phyloP scores from a whole-genome alignment of 2,888 invertebrate genomes.

The Pseudococcus viburni region DNA sequence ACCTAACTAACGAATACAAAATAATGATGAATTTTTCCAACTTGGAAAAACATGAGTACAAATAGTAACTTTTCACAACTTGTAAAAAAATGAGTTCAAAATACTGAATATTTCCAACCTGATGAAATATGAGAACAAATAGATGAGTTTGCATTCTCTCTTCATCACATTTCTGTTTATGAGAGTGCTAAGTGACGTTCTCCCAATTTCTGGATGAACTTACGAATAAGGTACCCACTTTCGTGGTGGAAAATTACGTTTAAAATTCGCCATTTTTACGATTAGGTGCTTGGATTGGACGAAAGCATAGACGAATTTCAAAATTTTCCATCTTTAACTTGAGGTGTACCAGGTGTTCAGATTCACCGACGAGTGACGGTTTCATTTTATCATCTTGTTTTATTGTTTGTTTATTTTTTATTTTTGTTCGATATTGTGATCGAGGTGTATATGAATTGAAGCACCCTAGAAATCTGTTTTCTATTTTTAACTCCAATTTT shows the following conservation, averaged over 20 bases:
- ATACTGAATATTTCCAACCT: too few species aligned
- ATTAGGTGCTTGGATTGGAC: not conserved
- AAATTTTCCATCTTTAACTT: not conserved
- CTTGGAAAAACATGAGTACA: too few species aligned
- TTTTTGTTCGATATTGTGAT: constrained; percentile 32
- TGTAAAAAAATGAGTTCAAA: too few species aligned
- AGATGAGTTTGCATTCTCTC: too few species aligned
- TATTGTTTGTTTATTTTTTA: not conserved
- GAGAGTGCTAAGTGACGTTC: too few species aligned
- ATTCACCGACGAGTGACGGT: not conserved
- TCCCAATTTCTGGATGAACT: not conserved
- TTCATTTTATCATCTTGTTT: not conserved
- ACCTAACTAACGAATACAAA: too few species aligned
- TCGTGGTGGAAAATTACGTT: constrained; percentile 21
- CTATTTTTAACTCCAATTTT: not conserved
- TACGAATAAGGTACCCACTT: not conserved
- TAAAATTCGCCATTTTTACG: not conserved
- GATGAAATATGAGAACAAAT: too few species aligned
- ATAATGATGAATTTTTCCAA: too few species aligned
- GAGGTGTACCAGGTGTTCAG: constrained; percentile 16
- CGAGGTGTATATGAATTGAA: not conserved
- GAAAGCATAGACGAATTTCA: not conserved
- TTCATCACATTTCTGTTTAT: too few species aligned
- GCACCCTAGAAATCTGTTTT: not conserved
- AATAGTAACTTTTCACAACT: too few species aligned